phyloP scores from a whole-genome alignment of 2,797 vertebrate species.

The Menidia menidia region DNA sequence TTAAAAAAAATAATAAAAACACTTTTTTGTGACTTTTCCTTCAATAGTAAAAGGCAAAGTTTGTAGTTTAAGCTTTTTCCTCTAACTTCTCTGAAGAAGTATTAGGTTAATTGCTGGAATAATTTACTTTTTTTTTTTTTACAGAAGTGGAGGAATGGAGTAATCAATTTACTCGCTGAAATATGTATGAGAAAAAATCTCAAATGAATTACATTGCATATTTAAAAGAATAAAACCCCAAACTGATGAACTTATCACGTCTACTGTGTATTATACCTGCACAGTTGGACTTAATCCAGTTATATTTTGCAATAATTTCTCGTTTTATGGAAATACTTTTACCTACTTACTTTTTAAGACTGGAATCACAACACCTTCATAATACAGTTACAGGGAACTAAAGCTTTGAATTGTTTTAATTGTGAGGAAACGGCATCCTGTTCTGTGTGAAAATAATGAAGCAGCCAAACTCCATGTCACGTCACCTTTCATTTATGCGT shows the following conservation, averaged over 20 bases:
- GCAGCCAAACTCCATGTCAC: too few species aligned
- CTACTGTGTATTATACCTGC: neutral
- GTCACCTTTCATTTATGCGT: neutral
- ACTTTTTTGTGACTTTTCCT: neutral
- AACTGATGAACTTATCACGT: neutral
- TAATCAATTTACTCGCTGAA: too few species aligned
- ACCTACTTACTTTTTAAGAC: neutral
- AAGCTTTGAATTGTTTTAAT: neutral
- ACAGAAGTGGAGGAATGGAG: neutral
- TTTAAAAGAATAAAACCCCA: too few species aligned
- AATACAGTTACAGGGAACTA: neutral
- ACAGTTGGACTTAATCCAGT: neutral
- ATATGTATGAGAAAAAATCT: neutral
- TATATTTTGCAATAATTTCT: neutral
- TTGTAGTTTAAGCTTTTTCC: neutral
- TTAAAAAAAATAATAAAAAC: neutral
- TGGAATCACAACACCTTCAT: neutral
- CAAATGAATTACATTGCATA: neutral
- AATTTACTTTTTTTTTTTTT: too few species aligned
- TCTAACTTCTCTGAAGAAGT: neutral
- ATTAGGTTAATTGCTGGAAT: neutral
- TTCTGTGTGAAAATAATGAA: neutral
- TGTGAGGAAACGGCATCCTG: neutral
- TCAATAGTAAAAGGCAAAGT: neutral
- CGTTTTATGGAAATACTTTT: neutral